These are phyloP conservation scores for Chrosomus eos DNA, from an alignment of 2,797 vertebrate genomes.

Conservation along the genomic window DNA sequence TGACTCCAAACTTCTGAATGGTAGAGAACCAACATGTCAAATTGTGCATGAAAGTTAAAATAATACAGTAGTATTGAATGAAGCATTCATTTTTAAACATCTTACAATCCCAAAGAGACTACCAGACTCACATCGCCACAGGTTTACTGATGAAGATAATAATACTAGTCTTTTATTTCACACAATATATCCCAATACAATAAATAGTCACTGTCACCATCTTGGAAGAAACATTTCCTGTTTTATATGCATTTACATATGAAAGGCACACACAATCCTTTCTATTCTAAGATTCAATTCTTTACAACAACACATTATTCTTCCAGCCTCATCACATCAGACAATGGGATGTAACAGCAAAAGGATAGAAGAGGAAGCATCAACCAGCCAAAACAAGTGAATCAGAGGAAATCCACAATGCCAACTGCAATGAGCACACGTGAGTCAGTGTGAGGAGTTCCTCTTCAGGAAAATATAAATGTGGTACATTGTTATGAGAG, in stretches of 20 bases:
- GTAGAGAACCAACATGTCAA: neutral
- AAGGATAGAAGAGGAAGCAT: slow-evolving; percentile 46
- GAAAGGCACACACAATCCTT: neutral
- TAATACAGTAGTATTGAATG: no score
- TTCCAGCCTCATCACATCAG: neutral
- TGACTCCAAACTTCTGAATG: neutral
- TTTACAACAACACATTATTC: neutral
- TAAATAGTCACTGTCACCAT: slow-evolving; percentile 4
- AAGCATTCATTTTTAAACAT: neutral
- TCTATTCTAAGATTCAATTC: neutral
- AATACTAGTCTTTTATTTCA: neutral
- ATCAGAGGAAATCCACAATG: slow-evolving; percentile 37
- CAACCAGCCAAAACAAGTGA: slow-evolving; percentile 33
- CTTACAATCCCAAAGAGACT: slow-evolving; percentile 2
- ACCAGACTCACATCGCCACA: neutral
- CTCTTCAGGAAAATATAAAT: slow-evolving; percentile 51
- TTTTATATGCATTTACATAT: neutral
- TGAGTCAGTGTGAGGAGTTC: slow-evolving; percentile 46
- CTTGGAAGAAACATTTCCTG: neutral
- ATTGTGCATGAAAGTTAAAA: neutral
- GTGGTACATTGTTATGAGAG: slow-evolving; percentile 47
- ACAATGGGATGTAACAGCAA: slow-evolving; percentile 33
- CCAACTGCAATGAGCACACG: neutral
- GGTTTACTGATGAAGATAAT: neutral
- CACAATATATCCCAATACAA: neutral